These are phyloP conservation scores for pig (Sus scrofa) DNA, from an alignment of 2,113 vertebrate genomes.

Conservation along the genomic window DNA sequence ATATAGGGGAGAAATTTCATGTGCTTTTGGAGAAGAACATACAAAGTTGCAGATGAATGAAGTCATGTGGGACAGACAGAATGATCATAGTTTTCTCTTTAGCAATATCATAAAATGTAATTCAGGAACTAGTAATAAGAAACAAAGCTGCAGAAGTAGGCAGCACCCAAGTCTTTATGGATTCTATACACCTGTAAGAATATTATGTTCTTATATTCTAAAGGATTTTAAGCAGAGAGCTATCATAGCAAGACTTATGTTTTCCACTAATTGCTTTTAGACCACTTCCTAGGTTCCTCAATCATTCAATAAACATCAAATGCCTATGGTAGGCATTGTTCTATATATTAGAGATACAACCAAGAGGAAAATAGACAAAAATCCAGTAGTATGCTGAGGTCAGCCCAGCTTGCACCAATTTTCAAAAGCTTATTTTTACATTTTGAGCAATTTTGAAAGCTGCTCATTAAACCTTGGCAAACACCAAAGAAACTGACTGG, in stretches of 20 bases:
- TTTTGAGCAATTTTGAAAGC: constrained; percentile 30
- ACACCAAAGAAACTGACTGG: neutral
- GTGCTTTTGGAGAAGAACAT: neutral
- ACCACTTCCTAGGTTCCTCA: neutral
- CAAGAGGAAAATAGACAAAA: constrained; percentile 21
- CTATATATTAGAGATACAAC: neutral
- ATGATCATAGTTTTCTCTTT: neutral
- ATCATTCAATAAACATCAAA: neutral
- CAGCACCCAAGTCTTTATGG: neutral
- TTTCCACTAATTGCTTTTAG: neutral
- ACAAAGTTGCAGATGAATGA: neutral
- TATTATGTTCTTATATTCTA: neutral
- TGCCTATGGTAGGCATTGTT: neutral
- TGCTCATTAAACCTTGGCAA: neutral
- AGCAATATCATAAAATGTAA: neutral
- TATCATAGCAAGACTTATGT: neutral
- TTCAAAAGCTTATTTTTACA: neutral
- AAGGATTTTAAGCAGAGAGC: constrained; percentile 19
- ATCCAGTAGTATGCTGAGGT: neutral
- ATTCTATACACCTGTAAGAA: neutral
- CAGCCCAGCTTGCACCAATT: neutral
- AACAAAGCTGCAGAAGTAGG: neutral
- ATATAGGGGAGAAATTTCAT: neutral
- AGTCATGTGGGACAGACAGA: neutral
- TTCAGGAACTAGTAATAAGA: neutral